Evolutionary conservation across 2,888 invertebrate genomes (phyloP), one percentile per base, ranked within the genome.

Genomic region (Cryptus armator): DNA sequence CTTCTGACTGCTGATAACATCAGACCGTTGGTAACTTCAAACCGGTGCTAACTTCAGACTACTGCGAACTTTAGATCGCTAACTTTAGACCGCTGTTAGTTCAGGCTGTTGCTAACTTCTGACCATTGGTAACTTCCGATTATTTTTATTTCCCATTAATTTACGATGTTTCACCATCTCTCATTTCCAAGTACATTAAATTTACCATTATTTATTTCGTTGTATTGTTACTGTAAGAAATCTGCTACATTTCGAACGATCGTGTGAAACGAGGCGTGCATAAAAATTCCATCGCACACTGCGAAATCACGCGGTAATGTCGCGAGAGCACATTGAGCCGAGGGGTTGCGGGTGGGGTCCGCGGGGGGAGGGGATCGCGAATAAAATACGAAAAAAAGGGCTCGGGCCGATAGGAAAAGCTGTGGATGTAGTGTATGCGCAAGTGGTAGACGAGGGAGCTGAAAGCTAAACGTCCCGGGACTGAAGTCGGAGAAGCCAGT

Each of bases 221-320:
- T 48, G 48, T 1, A 48, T 14, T 2, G 48, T 14, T 48, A n/a
- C n/a, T n/a, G 14, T n/a, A 48, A 48, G 48, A 48, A 48, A 48
- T 48, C 12, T 3, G 48, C 48, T 48, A 48, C 48, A 48, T 48
- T 14, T 14, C 59, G 14, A 5, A 19, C 10, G 59, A n/a, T 68
- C 59, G 80, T 29, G 66, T 84, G 79, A 80, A 84, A 84, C 80
- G 83, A 84, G 80, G 64, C 80, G 56, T 84, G 46, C 32, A 19
- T 37, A 51, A 84, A 72, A 72, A 80, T 62, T 77, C 16, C 79
- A 19, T 43, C 19, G 59, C 46, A 62, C 59, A 81, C 29, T 77
- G 76, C 78, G 66, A 85, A 85, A 85, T 85, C 78, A 85, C 68
- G 56, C 81, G 84, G 78, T 78, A 85, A 85, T 81, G 81, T 85